A percentile compares a stretch with the other conserved stretches of the same genome.
phyloP scores from a whole-genome alignment of 1,140 invertebrate species.

The Ceratina australensis region DNA sequence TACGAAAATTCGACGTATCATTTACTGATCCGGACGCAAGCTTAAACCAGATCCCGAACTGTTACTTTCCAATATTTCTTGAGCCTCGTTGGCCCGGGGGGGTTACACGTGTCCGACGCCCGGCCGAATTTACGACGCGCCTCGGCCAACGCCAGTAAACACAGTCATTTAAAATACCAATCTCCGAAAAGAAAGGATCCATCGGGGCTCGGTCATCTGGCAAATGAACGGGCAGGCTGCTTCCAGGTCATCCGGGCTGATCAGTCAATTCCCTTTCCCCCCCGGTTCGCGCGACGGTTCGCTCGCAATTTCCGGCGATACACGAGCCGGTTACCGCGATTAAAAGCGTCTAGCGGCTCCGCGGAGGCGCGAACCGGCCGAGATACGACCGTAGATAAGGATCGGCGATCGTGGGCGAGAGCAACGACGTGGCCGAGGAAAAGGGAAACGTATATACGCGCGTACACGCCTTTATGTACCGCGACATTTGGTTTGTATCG shows the following conservation, averaged over 20 bases:
- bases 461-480: conserved; percentile 27
- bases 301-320: conserved; percentile 53
- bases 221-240: conserved; percentile 1
- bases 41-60: neutral
- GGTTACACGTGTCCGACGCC: neutral
- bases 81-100: neutral
- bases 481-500: neutral
- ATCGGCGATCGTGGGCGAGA: conserved; percentile 64
- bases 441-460: conserved; percentile 27
- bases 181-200: neutral
- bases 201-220: neutral
- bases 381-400: conserved; percentile 61
- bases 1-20: too few relatives aligned
- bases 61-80: neutral
- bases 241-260: neutral
- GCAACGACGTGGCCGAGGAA: conserved; percentile 42
- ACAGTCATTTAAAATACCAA: conserved; percentile 16
- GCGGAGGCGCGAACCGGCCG: conserved; percentile 56
- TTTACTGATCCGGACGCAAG: neutral
- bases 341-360: conserved; percentile 63
- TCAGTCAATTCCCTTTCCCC: neutral
- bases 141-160: neutral
- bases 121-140: neutral
- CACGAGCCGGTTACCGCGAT: conserved; percentile 55
- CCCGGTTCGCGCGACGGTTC: neutral